Percentiles rank a stretch among this genome's conserved stretches.
Evolutionary conservation across 2,888 invertebrate species (phyloP).

Genomic region (Eupelmus urozonus): DNA sequence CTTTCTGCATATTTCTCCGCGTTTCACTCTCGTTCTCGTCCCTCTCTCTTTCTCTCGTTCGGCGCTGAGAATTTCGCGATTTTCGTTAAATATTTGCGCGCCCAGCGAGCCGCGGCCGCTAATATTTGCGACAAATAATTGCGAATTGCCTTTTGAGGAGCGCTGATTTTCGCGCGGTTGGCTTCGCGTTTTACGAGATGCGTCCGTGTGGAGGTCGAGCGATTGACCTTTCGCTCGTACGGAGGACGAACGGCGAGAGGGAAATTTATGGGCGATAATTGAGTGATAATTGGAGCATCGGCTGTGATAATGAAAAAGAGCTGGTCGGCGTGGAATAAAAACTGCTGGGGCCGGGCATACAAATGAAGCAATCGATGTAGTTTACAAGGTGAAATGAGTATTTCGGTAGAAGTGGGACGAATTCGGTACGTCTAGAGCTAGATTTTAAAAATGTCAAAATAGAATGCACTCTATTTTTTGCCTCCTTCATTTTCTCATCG

Average conservation of each 20-base stretch:
- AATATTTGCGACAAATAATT: conserved; percentile 3
- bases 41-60: background rate
- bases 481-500: too few relatives aligned
- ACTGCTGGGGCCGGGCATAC: background rate
- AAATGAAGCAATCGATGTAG: too few relatives aligned
- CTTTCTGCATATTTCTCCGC: conserved; percentile 43
- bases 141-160: background rate
- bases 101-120: background rate
- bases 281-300: background rate
- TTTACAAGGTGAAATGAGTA: too few relatives aligned
- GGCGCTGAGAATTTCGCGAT: background rate
- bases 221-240: too few relatives aligned
- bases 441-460: too few relatives aligned
- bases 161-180: too few relatives aligned
- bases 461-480: too few relatives aligned
- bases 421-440: too few relatives aligned
- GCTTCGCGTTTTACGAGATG: too few relatives aligned
- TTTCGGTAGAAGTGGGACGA: too few relatives aligned
- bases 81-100: conserved; percentile 8
- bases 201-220: too few relatives aligned
- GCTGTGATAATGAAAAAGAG: background rate
- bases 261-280: background rate
- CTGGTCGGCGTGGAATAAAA: background rate
- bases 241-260: background rate
- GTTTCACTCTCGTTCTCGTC: conserved; percentile 50